Evolutionary conservation across 2,113 vertebrate genomes (phyloP).

Genomic region (Ptilonorhynchus violaceus): DNA sequence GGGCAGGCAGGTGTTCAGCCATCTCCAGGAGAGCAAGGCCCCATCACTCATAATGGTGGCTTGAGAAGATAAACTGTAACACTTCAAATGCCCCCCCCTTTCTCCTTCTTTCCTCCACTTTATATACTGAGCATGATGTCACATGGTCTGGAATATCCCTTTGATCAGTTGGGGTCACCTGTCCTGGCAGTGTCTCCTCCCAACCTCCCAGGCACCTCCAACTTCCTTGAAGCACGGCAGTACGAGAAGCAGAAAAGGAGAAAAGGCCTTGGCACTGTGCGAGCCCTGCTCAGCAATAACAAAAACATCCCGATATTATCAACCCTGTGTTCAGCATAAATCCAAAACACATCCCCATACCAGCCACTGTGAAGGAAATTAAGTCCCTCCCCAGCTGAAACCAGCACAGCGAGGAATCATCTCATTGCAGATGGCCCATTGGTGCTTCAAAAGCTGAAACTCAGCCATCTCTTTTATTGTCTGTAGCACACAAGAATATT

Average conservation of each 20-base stretch:
- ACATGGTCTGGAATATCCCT: neutral
- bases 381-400: neutral
- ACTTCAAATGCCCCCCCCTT: neutral
- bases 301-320: neutral
- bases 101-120: rapidly evolving
- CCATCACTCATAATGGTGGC: rapidly evolving
- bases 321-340: neutral
- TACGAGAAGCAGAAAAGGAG: rapidly evolving
- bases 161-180: neutral
- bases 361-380: neutral
- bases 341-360: neutral
- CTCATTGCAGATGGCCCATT: neutral
- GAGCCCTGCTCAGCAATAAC: neutral
- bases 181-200: neutral
- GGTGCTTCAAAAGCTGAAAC: neutral
- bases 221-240: rapidly evolving
- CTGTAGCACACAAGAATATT: neutral
- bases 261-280: neutral
- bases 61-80: rapidly evolving
- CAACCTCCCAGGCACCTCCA: rapidly evolving
- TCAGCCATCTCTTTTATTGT: neutral
- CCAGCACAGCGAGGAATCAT: neutral
- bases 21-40: too few species aligned
- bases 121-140: neutral
- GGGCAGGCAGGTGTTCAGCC: neutral